Base-by-base conservation (phyloP, 2,888 invertebrate genomes). In the Papilio gigon region DNA sequence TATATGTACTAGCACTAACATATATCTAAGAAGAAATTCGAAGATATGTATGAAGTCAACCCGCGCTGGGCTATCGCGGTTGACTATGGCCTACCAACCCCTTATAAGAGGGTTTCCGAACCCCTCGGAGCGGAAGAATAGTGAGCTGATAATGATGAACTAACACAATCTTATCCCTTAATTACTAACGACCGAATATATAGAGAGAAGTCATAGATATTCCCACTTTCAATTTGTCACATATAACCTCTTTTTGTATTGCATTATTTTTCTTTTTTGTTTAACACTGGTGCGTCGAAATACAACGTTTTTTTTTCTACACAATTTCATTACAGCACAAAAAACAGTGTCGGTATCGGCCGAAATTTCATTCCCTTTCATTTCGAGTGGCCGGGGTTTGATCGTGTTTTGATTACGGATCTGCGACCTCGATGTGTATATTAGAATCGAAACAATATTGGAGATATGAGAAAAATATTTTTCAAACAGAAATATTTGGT, bases 351-450 rank as follows among this genome's bases (percentile, higher is more conserved):
- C 25, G 27, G 56, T 58, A 22, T 58, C 58, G 42, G 30, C 30
- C 22, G 33, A 33, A 58, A 58, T 58, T 65, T 42, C 65, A 33
- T 65, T 44, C 58, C 56, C 44, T 27, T 42, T 33, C 58, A 58
- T 58, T 65, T 58, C 42, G 30, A 58, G 30, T 33, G 42, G 58
- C 22, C 58, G 58, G 30, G 58, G 40, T 64, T 53, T 37, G 64
- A 64, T 64, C 50, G 64, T 30, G 64, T 64, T 64, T 64, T 65
- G 65, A 65, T 65, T 65, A 61, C 67, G 50, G 53, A 53, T 56
- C 53, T 30, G 42, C 56, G 56, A 56, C 33, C 62, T 53, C 56
- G 27, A 67, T 62, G 62, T 53, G 62, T 67, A 42, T 53, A 62
- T 62, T 67, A 62, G 33, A 61, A 50, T 61, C 1, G 61, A 42